Percentiles rank a stretch among this genome's conserved stretches.
These are phyloP conservation scores for Atherinosoma microstoma DNA, from an alignment of 2,797 vertebrate genomes.

Conservation along the genomic window DNA sequence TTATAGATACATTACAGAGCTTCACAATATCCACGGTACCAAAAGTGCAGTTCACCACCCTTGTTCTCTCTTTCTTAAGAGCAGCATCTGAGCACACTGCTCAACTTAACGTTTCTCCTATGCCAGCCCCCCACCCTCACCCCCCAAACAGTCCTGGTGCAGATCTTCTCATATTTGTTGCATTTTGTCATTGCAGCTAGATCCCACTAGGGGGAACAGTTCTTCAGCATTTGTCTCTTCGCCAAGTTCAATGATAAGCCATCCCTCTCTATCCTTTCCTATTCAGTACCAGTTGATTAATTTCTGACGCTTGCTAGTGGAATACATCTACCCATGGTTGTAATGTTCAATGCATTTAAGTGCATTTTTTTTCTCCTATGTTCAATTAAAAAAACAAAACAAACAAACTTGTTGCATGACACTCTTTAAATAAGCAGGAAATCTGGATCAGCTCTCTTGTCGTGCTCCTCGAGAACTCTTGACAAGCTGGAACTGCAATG, in stretches of 20 bases:
- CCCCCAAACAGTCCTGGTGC: conserved; percentile 22
- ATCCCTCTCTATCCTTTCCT: conserved; percentile 23
- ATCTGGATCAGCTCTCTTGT: conserved; percentile 62
- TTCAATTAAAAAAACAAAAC: conserved; percentile 38
- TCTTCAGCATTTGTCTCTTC: conserved; percentile 63
- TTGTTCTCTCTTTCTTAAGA: conserved; percentile 67
- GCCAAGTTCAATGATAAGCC: conserved; percentile 49
- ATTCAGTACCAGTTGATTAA: conserved; percentile 75
- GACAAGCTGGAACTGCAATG: conserved; percentile 61
- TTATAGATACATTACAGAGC: conserved; percentile 81
- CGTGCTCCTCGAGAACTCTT: conserved; percentile 59
- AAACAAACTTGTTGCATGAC: conserved; percentile 69
- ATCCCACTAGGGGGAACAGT: conserved; percentile 69
- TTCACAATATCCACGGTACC: conserved; percentile 83
- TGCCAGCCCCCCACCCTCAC: conserved; percentile 13
- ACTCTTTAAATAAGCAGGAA: conserved; percentile 74
- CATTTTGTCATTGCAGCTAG: conserved; percentile 67
- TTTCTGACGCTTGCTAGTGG: conserved; percentile 63
- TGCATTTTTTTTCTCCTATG: conserved; percentile 80
- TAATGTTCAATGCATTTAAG: conserved; percentile 76
- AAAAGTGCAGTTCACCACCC: conserved; percentile 86
- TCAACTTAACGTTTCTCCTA: conserved; percentile 63
- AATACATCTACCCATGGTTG: conserved; percentile 65
- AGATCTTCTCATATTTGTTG: conserved; percentile 52
- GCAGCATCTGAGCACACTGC: conserved; percentile 80